Evolutionary conservation across 2,888 invertebrate species (phyloP), one percentile per base, ranked within the genome.

Genomic region (Eutolmus rufibarbis): DNA sequence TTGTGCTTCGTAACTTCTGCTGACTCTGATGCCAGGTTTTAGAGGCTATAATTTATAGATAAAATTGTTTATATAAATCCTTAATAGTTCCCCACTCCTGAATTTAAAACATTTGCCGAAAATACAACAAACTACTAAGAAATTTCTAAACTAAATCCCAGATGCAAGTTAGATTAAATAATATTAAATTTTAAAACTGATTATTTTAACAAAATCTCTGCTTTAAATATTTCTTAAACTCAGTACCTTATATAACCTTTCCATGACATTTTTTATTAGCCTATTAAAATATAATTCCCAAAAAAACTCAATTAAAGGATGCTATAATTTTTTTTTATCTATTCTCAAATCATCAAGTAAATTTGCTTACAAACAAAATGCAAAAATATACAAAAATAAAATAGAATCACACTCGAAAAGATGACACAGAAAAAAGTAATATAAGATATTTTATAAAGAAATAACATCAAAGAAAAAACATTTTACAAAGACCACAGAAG

Each of bases 391-490:
- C 51, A 76, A 40, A 40, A 57, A 66, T 34, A 56, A 19, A 31
- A 43, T 40, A 19, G 9, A 78, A 78, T 56, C 57, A 86, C 23
- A 28, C 77, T 86, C 86, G 57, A 86, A 86, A 28, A 57, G 56
- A 56, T n/a, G 56, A 51, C 86, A 86, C 76, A 46, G 56, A 34
- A 56, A 23, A 74, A 43, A 74, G 7, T 78, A 86, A 78, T 37
- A 23, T 86, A 86, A 78, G 77, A 57, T 86, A 74, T 86, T 86
- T 86, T 86, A 46, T 78, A 78, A 46, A 66, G 28, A 74, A 57
- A 34, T 31, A 84, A 84, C 14, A 57, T 23, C 16, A 86, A 46
- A 14, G 28, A 66, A 66, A 66, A 66, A 86, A 86, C 34, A 74
- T 28, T 74, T 37, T 34, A 40, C 40, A 77, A 34, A 86, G 57